Evolutionary conservation across 2,113 vertebrate species (phyloP).

Genomic region (Emydocephalus ijimae): DNA sequence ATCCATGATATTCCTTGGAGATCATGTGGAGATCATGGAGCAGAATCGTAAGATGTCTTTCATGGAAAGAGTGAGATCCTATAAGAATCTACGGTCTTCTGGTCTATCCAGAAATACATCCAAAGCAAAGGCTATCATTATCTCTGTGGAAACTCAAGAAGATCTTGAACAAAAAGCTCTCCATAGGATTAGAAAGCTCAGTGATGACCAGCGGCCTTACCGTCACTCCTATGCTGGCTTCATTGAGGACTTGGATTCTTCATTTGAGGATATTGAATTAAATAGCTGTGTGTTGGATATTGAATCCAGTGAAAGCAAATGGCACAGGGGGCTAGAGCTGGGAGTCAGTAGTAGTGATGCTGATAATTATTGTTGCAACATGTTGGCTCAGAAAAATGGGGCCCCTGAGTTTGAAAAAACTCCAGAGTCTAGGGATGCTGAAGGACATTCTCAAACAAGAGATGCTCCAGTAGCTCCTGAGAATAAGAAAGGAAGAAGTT

Average conservation of each 20-base stretch:
- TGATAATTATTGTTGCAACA: conserved; percentile 63
- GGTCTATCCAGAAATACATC: conserved; percentile 61
- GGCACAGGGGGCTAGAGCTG: conserved; percentile 54
- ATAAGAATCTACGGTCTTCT: conserved; percentile 80
- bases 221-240: conserved; percentile 85
- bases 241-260: conserved; percentile 80
- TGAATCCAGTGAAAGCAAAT: conserved; percentile 52
- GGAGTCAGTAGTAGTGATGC: conserved; percentile 64
- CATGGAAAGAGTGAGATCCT: conserved; percentile 81
- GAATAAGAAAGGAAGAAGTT: conserved; percentile 69
- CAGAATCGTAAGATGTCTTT: conserved; percentile 80
- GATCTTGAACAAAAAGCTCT: conserved; percentile 54
- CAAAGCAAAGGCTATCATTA: conserved; percentile 63
- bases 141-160: conserved; percentile 62
- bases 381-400: conserved; percentile 63
- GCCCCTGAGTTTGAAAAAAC: conserved; percentile 68
- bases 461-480: conserved; percentile 64
- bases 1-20: conserved; percentile 87
- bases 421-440: conserved; percentile 64
- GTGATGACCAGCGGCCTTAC: conserved; percentile 69
- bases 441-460: conserved; percentile 66
- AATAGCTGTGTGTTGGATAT: conserved; percentile 65
- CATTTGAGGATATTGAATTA: conserved; percentile 80
- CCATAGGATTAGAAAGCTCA: conserved; percentile 58
- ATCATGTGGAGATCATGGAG: conserved; percentile 54